A percentile compares a stretch with the other conserved stretches of the same genome.
phyloP scores from a whole-genome alignment of 1,140 invertebrate genomes.

The Manduca sexta region DNA sequence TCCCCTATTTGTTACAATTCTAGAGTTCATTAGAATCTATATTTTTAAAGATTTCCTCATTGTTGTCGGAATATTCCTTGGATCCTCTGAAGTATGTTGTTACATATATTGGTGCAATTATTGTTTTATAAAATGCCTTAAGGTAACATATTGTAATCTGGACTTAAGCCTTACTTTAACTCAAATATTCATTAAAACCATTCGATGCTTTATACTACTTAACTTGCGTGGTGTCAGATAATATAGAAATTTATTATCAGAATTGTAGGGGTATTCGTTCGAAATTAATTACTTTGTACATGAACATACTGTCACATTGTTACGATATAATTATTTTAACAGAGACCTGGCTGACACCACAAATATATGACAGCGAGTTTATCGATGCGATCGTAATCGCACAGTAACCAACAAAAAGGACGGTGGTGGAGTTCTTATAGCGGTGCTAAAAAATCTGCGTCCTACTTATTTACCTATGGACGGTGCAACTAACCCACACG shows the following conservation, averaged over 20 bases:
- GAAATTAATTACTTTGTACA: slow-evolving; percentile 4
- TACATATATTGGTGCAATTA: too few relatives aligned
- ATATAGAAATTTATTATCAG: slow-evolving; percentile 8
- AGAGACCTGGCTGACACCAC: slow-evolving; percentile 1
- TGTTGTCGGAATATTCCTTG: too few relatives aligned
- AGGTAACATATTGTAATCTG: too few relatives aligned
- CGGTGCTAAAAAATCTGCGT: neutral
- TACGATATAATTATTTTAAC: slow-evolving; percentile 10
- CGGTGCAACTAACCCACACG: neutral
- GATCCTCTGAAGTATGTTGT: too few relatives aligned
- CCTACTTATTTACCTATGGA: neutral
- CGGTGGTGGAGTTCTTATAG: slow-evolving; percentile 6
- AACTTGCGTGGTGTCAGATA: neutral
- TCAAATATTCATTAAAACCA: too few relatives aligned
- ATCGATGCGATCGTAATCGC: slow-evolving; percentile 4
- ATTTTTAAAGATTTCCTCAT: too few relatives aligned
- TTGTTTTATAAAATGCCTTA: too few relatives aligned
- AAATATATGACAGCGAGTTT: slow-evolving; percentile 2
- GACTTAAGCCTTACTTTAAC: too few relatives aligned
- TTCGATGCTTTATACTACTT: too few relatives aligned
- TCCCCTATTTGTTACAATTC: too few relatives aligned
- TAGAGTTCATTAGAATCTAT: too few relatives aligned
- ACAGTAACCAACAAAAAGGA: neutral
- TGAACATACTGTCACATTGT: slow-evolving; percentile 4
- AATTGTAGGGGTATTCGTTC: slow-evolving; percentile 11